Evolutionary conservation across 1,140 invertebrate genomes (phyloP).

Genomic region (Teleopsis dalmanni): DNA sequence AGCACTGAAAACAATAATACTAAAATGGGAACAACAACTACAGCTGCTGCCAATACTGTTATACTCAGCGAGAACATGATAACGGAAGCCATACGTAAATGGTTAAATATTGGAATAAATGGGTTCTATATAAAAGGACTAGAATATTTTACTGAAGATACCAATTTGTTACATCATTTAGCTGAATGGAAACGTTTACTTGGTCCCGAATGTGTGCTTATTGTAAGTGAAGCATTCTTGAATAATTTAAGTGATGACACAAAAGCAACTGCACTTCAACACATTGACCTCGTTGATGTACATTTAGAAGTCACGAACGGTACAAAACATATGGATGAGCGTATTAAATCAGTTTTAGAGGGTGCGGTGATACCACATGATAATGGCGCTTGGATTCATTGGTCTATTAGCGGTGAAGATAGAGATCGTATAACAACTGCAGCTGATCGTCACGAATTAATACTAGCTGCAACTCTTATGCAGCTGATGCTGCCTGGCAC

Average conservation of each 20-base stretch:
- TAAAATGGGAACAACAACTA: background rate
- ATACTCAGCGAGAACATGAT: conserved; percentile 35
- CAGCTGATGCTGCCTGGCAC: conserved; percentile 71
- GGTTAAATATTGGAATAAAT: conserved; percentile 60
- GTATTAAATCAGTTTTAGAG: conserved; percentile 51
- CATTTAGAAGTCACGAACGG: conserved; percentile 54
- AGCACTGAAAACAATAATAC: background rate
- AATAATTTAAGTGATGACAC: conserved; percentile 41
- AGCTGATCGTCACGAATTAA: conserved; percentile 50
- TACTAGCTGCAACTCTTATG: conserved; percentile 56
- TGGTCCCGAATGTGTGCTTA: conserved; percentile 55
- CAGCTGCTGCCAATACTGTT: conserved; percentile 8
- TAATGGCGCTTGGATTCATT: conserved; percentile 61
- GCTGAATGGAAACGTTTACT: conserved; percentile 60
- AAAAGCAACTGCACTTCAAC: conserved; percentile 50
- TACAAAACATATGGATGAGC: conserved; percentile 49
- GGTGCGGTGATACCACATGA: conserved; percentile 44
- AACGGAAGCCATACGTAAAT: conserved; percentile 54
- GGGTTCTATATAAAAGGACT: conserved; percentile 74
- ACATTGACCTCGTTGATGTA: conserved; percentile 65
- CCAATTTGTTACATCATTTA: conserved; percentile 47
- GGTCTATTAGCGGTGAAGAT: conserved; percentile 56
- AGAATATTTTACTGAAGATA: conserved; percentile 47
- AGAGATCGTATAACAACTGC: conserved; percentile 52
- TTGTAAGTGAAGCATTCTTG: conserved; percentile 56